A percentile compares a stretch with the other conserved stretches of the same genome.
Evolutionary conservation across 92 coral and sea anemone genomes (phyloP).

Genomic region (Anthopleura xanthogrammica): DNA sequence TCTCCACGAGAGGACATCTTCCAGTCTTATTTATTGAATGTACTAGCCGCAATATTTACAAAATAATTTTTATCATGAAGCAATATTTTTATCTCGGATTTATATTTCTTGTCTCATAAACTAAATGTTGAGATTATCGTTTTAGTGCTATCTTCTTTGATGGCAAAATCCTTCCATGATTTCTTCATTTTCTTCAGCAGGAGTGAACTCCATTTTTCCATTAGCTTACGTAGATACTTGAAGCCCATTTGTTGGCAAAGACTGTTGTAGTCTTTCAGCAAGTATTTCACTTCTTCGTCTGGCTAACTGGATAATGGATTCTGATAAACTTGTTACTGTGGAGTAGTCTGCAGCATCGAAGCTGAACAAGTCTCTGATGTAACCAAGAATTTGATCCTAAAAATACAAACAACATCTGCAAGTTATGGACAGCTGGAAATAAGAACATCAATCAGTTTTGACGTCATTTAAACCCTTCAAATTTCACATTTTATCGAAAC

Average conservation of each 20-base stretch:
- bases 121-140: too few species aligned
- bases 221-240: background rate
- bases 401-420: background rate
- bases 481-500: too few species aligned
- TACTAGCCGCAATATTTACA: too few species aligned
- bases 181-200: background rate
- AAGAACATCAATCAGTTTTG: background rate
- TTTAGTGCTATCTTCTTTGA: background rate
- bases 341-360: constrained; percentile 71
- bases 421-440: background rate
- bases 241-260: background rate
- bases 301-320: constrained; percentile 76
- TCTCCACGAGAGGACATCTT: too few species aligned
- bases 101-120: too few species aligned
- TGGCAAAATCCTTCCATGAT: background rate
- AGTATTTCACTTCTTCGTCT: constrained; percentile 62
- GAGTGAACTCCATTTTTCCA: background rate
- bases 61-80: too few species aligned
- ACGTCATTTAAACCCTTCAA: background rate
- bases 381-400: constrained; percentile 84
- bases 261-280: constrained; percentile 21
- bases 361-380: constrained; percentile 81
- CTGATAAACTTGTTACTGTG: constrained; percentile 67
- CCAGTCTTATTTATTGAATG: too few species aligned
- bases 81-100: too few species aligned